Percentiles rank a stretch among this genome's conserved stretches.
phyloP scores from a whole-genome alignment of 2,888 invertebrate species.

The Melanchra persicariae region DNA sequence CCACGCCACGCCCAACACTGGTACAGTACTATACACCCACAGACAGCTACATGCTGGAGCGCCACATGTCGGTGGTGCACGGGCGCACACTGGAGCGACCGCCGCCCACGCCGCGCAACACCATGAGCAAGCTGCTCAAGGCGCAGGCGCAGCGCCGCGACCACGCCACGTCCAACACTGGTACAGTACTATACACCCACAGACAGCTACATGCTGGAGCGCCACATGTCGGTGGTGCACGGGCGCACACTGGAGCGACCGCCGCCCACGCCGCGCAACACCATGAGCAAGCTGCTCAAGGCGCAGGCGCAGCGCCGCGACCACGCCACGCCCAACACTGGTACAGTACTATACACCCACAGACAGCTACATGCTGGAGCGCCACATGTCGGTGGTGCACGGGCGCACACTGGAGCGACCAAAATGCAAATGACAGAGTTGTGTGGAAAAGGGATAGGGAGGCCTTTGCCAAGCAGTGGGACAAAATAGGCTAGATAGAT shows the following conservation, averaged over 20 bases:
- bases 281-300: conserved; percentile 35
- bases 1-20: conserved; percentile 64
- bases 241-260: conserved; percentile 86
- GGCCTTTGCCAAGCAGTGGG: too few species aligned
- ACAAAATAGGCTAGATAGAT: too few species aligned
- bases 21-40: conserved; percentile 60
- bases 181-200: conserved; percentile 60
- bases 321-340: conserved; percentile 65
- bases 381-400: conserved; percentile 78
- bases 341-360: conserved; percentile 69
- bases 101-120: conserved; percentile 84
- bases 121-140: conserved; percentile 32
- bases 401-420: conserved; percentile 86
- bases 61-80: conserved; percentile 83
- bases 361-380: conserved; percentile 73
- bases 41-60: conserved; percentile 83
- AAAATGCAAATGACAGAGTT: too few species aligned
- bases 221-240: conserved; percentile 83
- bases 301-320: conserved; percentile 67
- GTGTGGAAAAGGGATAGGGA: too few species aligned
- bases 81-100: conserved; percentile 86
- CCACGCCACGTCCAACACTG: conserved; percentile 64
- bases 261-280: conserved; percentile 84
- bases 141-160: conserved; percentile 66
- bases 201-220: conserved; percentile 83